Base-by-base conservation (phyloP, 2,797 vertebrate genomes). In the Nannoperca australis region DNA sequence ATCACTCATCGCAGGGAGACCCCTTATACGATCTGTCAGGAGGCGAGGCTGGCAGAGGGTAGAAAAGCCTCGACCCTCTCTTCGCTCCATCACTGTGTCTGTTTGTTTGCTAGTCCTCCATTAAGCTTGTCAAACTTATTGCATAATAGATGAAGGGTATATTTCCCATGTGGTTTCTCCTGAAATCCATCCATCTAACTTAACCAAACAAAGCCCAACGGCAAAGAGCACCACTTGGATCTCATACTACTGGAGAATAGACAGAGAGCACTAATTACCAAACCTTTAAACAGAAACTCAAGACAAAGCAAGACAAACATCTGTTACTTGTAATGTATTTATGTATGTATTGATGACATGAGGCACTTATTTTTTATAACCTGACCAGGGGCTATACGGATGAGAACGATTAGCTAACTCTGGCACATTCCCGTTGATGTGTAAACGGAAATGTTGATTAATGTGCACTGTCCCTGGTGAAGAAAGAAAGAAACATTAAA, bases 101-200 rank as follows among this genome's bases (percentile, higher is more conserved):
- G 32, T 20, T 47, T 79, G 55, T 74, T 77, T 70, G 69, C 36
- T 34, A 1, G 14, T 59, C 51, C 42, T 73, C 61, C 44, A 72
- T 84, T 73, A 78, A 24, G 36, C 51, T 79, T 65, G 14, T 72
- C 73, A 82, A 69, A 82, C 49, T 20, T 73, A 34, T 3, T 84
- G 64, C 62, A 83, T 78, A 66, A 79, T 71, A 62, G 65, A 86
- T 87, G 70, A 79, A 18, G 49, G 50, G 1, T 32, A 53, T 62
- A 80, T 86, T 89, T 88, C 80, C 50, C 36, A 22, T 58, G 69
- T 38, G 78, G 15, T 20, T 85, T 36, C 84, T 30, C n/a, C 18
- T 40, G 22, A 76, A 71, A 84, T 71, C 5, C 22, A 64, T 68
- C 68, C n/a, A 66, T 70, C 32, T 18, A 60, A 69, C 63, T 56